Evolutionary conservation across 1,140 invertebrate genomes (phyloP).

Genomic region (Saccostrea cuccullata): DNA sequence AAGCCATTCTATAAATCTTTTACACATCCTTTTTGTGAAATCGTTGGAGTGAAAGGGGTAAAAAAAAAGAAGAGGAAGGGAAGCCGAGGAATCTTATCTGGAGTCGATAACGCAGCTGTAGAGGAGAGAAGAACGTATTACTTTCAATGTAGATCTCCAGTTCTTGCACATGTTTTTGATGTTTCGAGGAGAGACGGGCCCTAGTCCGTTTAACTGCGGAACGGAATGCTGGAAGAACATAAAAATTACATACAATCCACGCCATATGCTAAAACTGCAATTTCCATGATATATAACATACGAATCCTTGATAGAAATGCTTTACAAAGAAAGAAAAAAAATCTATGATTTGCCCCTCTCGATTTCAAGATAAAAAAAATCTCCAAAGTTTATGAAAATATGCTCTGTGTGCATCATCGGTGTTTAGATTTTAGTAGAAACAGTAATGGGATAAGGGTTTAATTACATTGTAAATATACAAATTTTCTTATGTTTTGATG

Average conservation of each 20-base stretch:
- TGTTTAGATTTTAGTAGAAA: background rate
- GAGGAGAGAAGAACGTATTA: background rate
- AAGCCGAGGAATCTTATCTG: background rate
- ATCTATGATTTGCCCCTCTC: conserved; percentile 18
- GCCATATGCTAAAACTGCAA: conserved; percentile 32
- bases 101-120: conserved; percentile 18
- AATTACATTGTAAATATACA: conserved; percentile 29
- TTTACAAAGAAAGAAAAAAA: conserved; percentile 18
- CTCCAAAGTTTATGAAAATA: background rate
- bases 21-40: background rate
- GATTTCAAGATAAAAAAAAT: conserved; percentile 21
- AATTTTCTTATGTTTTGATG: conserved; percentile 33
- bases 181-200: background rate
- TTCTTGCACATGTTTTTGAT: conserved; percentile 35
- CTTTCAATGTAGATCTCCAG: conserved; percentile 29
- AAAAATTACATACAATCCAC: conserved; percentile 35
- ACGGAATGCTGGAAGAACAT: conserved; percentile 20
- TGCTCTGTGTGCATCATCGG: background rate
- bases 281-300: conserved; percentile 28
- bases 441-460: background rate
- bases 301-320: conserved; percentile 30
- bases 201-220: conserved; percentile 1
- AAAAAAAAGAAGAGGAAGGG: background rate
- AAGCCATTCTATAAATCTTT: background rate
- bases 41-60: background rate